phyloP scores from a whole-genome alignment of 2,797 vertebrate genomes.

The Oophaga sylvatica region DNA sequence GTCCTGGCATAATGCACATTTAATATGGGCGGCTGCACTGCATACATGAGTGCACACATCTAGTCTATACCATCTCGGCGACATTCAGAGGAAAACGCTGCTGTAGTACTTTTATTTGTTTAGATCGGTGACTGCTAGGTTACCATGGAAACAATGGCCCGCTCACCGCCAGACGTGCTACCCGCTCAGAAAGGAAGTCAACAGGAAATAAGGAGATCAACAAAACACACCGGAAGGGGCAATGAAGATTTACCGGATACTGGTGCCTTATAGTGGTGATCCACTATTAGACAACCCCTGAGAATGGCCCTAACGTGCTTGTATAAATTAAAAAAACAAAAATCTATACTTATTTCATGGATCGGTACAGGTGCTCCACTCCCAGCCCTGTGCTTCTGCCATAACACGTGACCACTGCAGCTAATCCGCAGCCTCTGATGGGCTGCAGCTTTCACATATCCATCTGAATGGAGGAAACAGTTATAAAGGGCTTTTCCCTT shows the following conservation, averaged over 20 bases:
- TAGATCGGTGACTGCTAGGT: constrained; percentile 8
- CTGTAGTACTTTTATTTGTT: constrained; percentile 13
- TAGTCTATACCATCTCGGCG: constrained; percentile 6
- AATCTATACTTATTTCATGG: too few relatives aligned
- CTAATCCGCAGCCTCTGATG: too few relatives aligned
- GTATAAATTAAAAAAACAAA: too few relatives aligned
- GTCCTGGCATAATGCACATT: constrained; percentile 39
- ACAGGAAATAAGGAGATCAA: background rate
- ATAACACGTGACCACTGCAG: too few relatives aligned
- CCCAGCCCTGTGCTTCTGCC: too few relatives aligned
- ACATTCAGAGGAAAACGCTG: constrained; percentile 26
- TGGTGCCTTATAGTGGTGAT: background rate
- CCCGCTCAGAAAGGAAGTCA: background rate
- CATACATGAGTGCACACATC: constrained; percentile 38
- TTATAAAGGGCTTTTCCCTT: too few relatives aligned
- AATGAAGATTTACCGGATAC: background rate
- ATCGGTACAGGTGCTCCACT: too few relatives aligned
- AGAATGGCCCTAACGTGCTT: too few relatives aligned
- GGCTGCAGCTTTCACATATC: too few relatives aligned
- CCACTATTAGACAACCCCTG: too few relatives aligned
- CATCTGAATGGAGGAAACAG: too few relatives aligned
- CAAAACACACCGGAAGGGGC: background rate
- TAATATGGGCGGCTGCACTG: constrained; percentile 28
- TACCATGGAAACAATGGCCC: constrained; percentile 26
- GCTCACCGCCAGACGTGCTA: background rate